Evolutionary conservation across 2,888 invertebrate species (phyloP), one percentile per base, ranked within the genome.

Genomic region (Phyllotreta striolata): DNA sequence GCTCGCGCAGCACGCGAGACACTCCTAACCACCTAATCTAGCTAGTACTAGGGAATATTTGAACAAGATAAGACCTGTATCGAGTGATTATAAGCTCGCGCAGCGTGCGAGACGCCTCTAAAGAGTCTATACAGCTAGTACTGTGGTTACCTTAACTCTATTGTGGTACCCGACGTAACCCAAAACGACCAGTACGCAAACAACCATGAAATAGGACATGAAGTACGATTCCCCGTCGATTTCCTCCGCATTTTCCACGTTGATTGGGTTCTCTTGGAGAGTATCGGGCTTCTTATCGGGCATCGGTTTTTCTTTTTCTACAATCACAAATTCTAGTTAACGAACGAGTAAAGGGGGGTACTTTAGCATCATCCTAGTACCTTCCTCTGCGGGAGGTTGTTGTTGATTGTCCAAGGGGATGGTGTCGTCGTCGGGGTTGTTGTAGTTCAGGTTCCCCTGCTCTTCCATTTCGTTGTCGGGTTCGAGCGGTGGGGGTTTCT

Each of bases 171-270:
- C 83, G 9, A 90, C 82, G 74, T 90, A 91, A 47, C 85, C 85
- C 49, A 86, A 77, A 44, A 90, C 84, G 70, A 85, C 85, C 9
- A 89, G 74, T 13, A 88, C 82, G 70, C 87, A 85, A 67, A 87
- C 81, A 8, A 88, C 82, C 70, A 88, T 83, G 76, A 91, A 89
- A 77, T 90, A 91, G 1, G 86, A 84, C 78, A 91, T 88, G 79
- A 90, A 89, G 74, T 89, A 87, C 0, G 88, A 87, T 69, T 88
- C 86, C 43, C 86, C 85, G 46, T 84, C 81, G n/a, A 78, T 73
- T 47, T 76, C 75, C 47, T 76, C 76, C 6, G 64, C 60, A 41
- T 68, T 69, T 5, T 69, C 66, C 56, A 70, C 66, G 44, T 55
- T 68, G 3, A 65, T 52, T 0, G 70, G 49, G 14, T 51, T 66